A percentile compares a stretch with the other conserved stretches of the same genome.
These are phyloP conservation scores for Augochlora pura DNA, from an alignment of 1,140 invertebrate species.

Conservation along the genomic window DNA sequence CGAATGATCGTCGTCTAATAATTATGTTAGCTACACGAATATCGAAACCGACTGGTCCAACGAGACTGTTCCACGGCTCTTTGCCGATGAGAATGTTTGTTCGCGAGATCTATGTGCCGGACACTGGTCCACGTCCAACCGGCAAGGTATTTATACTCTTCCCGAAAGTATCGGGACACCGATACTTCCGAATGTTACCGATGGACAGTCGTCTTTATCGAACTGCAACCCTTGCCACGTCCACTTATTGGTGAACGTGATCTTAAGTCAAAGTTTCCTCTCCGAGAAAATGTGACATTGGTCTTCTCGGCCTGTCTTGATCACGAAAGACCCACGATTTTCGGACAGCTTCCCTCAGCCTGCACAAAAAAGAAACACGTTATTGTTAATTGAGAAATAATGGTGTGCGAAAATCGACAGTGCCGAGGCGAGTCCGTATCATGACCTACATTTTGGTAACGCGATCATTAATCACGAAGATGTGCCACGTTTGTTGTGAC, in stretches of 20 bases:
- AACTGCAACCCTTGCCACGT: no score
- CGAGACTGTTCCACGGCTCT: constrained; percentile 6
- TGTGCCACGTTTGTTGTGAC: constrained; percentile 42
- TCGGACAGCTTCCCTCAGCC: background rate
- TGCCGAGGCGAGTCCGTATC: constrained; percentile 6
- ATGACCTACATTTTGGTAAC: constrained; percentile 44
- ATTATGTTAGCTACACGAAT: constrained; percentile 36
- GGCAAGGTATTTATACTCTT: background rate
- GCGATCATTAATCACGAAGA: constrained; percentile 34
- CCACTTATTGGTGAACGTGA: no score
- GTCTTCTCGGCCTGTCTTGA: no score
- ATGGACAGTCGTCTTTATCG: background rate
- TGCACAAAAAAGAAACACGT: background rate
- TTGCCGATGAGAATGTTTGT: background rate
- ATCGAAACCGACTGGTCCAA: constrained; percentile 24
- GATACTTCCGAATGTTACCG: background rate
- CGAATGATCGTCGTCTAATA: constrained; percentile 23
- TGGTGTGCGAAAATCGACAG: background rate
- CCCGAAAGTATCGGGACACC: background rate
- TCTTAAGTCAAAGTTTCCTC: no score
- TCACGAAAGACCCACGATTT: background rate
- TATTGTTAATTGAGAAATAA: background rate
- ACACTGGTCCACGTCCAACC: background rate
- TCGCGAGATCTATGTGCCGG: constrained; percentile 5
- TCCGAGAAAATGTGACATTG: no score